Conservation (phyloP, 2,113 vertebrate species). For the Indicator indicator region DNA sequence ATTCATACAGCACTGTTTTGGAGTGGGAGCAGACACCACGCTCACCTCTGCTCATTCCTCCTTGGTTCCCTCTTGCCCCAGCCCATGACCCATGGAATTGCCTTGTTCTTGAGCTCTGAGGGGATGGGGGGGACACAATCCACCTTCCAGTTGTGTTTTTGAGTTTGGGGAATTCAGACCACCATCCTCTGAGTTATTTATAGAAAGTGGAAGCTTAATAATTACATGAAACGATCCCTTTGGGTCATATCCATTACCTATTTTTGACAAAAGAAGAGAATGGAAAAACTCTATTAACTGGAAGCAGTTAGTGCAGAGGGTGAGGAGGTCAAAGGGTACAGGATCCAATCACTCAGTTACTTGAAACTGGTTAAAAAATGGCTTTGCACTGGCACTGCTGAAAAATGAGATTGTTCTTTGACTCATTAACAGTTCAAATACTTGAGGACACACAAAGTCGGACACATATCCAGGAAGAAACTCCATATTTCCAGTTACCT, state of each 20-base stretch:
- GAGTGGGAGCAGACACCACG: accelerated
- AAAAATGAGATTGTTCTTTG: background rate
- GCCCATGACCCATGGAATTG: background rate
- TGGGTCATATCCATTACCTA: background rate
- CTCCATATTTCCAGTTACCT: background rate
- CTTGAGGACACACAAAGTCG: background rate
- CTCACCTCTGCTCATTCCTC: background rate
- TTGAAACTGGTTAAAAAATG: background rate
- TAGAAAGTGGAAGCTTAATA: background rate
- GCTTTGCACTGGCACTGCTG: background rate
- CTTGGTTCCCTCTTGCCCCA: background rate
- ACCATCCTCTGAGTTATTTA: background rate
- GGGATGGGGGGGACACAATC: too few species aligned
- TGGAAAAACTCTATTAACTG: background rate
- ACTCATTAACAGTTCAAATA: background rate
- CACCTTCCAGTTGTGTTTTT: background rate
- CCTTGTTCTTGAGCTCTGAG: accelerated
- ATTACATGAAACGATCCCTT: background rate
- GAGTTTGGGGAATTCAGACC: background rate
- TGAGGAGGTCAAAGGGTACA: background rate
- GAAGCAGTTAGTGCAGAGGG: background rate
- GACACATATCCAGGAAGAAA: background rate
- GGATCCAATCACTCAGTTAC: background rate
- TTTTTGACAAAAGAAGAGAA: background rate
- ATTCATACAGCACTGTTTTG: background rate